Conservation (phyloP, 1,140 invertebrate species). For the Orchesella cincta region DNA sequence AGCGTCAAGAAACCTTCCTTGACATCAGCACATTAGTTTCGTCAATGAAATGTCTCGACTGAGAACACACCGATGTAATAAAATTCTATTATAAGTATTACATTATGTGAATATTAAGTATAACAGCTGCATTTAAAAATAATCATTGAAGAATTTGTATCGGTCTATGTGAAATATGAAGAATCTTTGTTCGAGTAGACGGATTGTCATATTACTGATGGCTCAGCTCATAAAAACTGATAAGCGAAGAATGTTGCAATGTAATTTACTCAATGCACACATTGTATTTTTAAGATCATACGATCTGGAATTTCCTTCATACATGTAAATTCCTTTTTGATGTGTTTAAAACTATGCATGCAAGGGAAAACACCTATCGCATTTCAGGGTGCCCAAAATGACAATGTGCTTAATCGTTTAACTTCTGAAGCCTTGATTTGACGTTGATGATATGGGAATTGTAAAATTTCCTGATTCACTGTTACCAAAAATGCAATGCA, state of each 20-base stretch:
- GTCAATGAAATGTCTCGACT: no score
- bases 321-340: background rate
- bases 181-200: background rate
- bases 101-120: no score
- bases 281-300: background rate
- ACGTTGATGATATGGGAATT: background rate
- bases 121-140: no score
- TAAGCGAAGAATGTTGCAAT: background rate
- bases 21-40: no score
- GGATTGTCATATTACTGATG: background rate
- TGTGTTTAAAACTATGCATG: no score
- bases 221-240: background rate
- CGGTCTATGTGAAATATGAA: background rate
- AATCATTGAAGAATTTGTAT: no score
- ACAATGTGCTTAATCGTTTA: background rate
- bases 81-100: no score
- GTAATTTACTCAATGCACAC: background rate
- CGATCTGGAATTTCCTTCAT: background rate
- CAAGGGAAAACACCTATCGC: no score
- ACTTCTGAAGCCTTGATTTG: background rate
- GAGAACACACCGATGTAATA: no score
- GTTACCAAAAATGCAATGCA: background rate
- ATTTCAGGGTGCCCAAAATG: background rate
- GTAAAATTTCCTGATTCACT: background rate
- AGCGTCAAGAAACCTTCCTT: no score